phyloP scores from a whole-genome alignment of 2,113 vertebrate genomes.

The Scomber scombrus region DNA sequence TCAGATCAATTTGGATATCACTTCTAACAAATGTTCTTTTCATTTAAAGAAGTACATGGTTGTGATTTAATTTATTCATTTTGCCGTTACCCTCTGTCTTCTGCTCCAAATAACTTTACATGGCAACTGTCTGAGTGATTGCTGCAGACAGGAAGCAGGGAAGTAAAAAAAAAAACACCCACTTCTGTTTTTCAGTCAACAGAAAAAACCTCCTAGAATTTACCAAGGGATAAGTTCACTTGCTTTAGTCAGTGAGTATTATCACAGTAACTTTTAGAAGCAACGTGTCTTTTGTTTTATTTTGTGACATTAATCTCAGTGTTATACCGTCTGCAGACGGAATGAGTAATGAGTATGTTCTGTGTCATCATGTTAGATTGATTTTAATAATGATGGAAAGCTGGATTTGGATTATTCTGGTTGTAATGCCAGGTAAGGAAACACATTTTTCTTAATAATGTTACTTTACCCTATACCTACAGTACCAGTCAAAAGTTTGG shows the following conservation, averaged over 20 bases:
- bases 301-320: background rate
- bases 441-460: background rate
- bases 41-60: no score
- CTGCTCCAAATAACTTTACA: no score
- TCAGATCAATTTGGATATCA: no score
- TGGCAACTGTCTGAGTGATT: no score
- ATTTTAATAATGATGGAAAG: slow-evolving; percentile 64
- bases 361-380: slow-evolving; percentile 2
- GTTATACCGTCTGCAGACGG: background rate
- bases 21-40: no score
- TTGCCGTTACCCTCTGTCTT: no score
- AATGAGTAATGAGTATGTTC: background rate
- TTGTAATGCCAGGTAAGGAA: slow-evolving; percentile 41
- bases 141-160: background rate
- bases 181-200: slow-evolving; percentile 67
- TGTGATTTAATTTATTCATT: no score
- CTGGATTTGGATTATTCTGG: slow-evolving; percentile 47
- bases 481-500: no score
- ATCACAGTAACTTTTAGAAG: background rate
- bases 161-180: no score
- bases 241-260: background rate
- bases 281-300: background rate
- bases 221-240: background rate
- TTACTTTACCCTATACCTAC: background rate
- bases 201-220: background rate